Evolutionary conservation across 2,113 vertebrate genomes (phyloP).

Genomic region (Glaucomys volans): DNA sequence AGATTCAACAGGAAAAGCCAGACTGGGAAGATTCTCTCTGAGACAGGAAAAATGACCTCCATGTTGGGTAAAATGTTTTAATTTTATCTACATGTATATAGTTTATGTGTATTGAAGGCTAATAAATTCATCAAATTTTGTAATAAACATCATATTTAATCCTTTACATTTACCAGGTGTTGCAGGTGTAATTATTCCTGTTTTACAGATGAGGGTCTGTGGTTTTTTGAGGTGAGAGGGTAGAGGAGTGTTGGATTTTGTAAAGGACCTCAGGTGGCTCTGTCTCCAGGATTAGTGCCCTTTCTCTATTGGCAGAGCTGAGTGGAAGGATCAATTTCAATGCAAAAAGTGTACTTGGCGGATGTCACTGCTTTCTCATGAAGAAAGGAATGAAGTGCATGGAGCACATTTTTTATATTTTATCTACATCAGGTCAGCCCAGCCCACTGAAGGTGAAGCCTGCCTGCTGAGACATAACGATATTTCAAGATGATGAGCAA

Average conservation of each 20-base stretch:
- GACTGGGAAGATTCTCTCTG: neutral
- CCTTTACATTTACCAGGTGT: neutral
- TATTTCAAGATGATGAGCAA: slow-evolving; percentile 65
- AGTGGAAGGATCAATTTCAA: slow-evolving; percentile 47
- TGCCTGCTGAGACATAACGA: slow-evolving; percentile 18
- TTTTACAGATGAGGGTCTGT: neutral
- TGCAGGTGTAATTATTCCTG: neutral
- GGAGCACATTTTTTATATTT: slow-evolving; percentile 70
- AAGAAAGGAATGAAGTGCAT: slow-evolving; percentile 61
- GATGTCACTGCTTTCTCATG: slow-evolving; percentile 39
- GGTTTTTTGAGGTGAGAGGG: neutral
- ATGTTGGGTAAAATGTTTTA: neutral
- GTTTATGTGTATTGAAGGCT: neutral
- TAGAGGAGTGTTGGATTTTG: neutral
- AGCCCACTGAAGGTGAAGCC: slow-evolving; percentile 12
- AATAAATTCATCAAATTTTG: neutral
- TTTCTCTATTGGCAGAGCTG: slow-evolving; percentile 19
- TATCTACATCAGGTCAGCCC: slow-evolving; percentile 63
- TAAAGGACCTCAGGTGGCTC: neutral
- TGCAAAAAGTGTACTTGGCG: slow-evolving; percentile 54
- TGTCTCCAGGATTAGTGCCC: neutral
- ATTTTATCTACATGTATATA: neutral
- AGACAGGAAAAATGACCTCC: neutral
- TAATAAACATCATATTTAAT: neutral
- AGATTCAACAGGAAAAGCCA: neutral